Percentiles rank a stretch among this genome's conserved stretches.
These are phyloP conservation scores for Psilopsiagon aurifrons DNA, from an alignment of 2,113 vertebrate genomes.

Conservation along the genomic window DNA sequence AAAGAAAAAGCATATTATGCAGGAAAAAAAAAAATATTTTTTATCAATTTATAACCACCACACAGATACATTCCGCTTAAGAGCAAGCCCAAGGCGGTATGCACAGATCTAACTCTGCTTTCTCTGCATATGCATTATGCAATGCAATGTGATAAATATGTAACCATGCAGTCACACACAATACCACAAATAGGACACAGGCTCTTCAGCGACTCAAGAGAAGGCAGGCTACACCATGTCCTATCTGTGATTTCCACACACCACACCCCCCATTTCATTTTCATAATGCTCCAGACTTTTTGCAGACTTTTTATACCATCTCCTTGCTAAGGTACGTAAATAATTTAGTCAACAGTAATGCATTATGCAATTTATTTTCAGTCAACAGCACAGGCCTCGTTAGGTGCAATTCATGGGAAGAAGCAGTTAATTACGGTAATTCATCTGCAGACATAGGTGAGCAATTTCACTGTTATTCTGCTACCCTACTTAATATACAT, in stretches of 20 bases:
- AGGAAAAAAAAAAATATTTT: background rate
- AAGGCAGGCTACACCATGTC: background rate
- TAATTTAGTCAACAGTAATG: slow-evolving; percentile 63
- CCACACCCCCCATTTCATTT: background rate
- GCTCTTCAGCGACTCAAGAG: background rate
- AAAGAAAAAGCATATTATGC: background rate
- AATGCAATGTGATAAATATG: background rate
- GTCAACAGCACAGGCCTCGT: slow-evolving; percentile 57
- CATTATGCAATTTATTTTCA: slow-evolving; percentile 69
- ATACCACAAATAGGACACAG: background rate
- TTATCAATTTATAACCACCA: background rate
- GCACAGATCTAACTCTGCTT: background rate
- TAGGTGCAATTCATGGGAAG: slow-evolving; percentile 62
- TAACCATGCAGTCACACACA: background rate
- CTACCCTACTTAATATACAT: slow-evolving; percentile 43
- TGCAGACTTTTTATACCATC: slow-evolving; percentile 19
- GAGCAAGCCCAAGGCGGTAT: background rate
- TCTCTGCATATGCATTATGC: background rate
- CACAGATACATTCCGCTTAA: background rate
- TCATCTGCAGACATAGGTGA: slow-evolving; percentile 62
- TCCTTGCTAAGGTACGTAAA: slow-evolving; percentile 50
- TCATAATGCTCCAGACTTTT: slow-evolving; percentile 11
- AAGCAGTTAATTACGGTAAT: slow-evolving; percentile 65
- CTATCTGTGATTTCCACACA: background rate
- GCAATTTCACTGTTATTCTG: slow-evolving; percentile 50